phyloP scores from a whole-genome alignment of 2,797 vertebrate genomes.

The Leuciscus waleckii region DNA sequence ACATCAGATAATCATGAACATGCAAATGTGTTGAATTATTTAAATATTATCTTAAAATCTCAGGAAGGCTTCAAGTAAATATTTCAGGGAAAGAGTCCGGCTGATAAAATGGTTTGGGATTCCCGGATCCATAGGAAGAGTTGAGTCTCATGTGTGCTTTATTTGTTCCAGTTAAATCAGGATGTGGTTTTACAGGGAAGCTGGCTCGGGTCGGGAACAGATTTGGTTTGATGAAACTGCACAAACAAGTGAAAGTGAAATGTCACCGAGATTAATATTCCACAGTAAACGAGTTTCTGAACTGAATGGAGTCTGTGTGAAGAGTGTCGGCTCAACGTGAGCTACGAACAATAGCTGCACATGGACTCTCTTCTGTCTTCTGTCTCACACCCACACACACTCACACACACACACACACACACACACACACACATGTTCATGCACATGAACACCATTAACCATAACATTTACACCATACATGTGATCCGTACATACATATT shows the following conservation, averaged over 20 bases:
- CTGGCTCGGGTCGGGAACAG: not conserved
- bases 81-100: not conserved
- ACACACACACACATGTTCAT: not conserved
- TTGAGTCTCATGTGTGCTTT: not conserved
- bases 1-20: not conserved
- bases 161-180: not conserved
- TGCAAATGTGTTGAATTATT: not conserved
- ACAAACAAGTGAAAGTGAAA: not conserved
- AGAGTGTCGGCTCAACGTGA: slow-evolving; percentile 19
- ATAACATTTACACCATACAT: not conserved
- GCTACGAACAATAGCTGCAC: slow-evolving; percentile 5
- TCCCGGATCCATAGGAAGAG: not conserved
- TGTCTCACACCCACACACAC: not conserved
- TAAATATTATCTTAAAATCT: not conserved
- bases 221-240: not conserved
- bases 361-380: slow-evolving; percentile 18
- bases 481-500: not conserved
- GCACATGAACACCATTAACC: not conserved
- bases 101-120: not conserved
- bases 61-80: not conserved
- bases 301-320: not conserved
- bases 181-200: not conserved
- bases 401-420: not conserved
- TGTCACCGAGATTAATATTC: not conserved
- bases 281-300: not conserved